A percentile compares a stretch with the other conserved stretches of the same genome.
phyloP scores from a whole-genome alignment of 2,888 invertebrate species.

The Sminthurides aquaticus region DNA sequence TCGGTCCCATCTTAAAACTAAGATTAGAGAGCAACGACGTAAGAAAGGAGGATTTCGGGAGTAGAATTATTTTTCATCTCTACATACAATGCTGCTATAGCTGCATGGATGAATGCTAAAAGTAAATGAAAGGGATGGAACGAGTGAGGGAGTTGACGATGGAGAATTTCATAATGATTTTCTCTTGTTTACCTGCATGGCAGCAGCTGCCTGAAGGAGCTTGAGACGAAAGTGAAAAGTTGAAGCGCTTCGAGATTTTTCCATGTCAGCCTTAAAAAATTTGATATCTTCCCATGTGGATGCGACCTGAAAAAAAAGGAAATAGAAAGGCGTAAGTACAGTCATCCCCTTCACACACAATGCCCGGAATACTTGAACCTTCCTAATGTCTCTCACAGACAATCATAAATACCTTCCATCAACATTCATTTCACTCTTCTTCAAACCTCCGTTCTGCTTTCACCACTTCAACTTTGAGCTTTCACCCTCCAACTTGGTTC shows the following conservation, averaged over 20 bases:
- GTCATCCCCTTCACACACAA: neutral
- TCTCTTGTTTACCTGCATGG: conserved; percentile 72
- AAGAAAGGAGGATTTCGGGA: no score
- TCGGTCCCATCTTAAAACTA: no score
- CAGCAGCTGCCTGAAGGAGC: conserved; percentile 80
- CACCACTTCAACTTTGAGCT: no score
- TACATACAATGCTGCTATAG: no score
- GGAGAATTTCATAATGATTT: no score
- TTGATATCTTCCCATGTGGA: conserved; percentile 97
- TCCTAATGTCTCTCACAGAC: neutral
- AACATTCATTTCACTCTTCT: neutral
- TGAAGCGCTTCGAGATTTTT: conserved; percentile 82
- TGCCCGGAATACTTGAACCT: neutral
- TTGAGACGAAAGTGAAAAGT: conserved; percentile 82
- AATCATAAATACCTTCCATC: neutral
- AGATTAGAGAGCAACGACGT: no score
- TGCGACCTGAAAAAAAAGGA: conserved; percentile 58
- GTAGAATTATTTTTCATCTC: no score
- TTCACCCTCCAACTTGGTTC: no score
- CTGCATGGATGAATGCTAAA: no score
- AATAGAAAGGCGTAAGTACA: no score
- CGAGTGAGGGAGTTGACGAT: no score
- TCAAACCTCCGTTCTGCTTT: neutral
- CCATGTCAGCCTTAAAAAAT: conserved; percentile 84
- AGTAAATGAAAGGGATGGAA: no score